phyloP scores from a whole-genome alignment of 2,888 invertebrate species.

The Anthophora plumipes region DNA sequence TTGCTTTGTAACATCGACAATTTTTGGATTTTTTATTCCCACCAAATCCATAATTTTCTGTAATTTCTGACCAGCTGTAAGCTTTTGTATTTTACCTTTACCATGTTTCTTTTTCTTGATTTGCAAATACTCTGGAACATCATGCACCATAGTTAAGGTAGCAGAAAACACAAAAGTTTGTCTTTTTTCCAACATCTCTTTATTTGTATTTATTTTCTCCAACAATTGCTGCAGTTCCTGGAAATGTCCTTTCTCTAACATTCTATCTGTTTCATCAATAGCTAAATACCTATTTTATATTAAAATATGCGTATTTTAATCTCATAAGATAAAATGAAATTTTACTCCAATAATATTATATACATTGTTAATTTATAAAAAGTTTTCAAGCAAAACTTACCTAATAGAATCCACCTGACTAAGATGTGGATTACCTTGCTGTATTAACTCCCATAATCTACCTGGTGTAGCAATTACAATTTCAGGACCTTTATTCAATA shows the following conservation, averaged over 20 bases:
- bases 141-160: constrained; percentile 96
- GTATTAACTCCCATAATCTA: constrained; percentile 96
- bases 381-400: constrained; percentile 83
- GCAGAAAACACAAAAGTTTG: constrained; percentile 99
- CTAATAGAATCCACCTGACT: constrained; percentile 89
- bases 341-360: background rate
- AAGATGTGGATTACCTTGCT: constrained; percentile 91
- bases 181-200: constrained; percentile 86
- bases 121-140: constrained; percentile 90
- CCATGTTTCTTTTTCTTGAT: constrained; percentile 85
- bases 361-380: background rate
- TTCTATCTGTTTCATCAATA: constrained; percentile 99
- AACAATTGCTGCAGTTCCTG: constrained; percentile 94
- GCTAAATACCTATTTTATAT: constrained; percentile 90
- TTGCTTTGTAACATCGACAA: constrained; percentile 95
- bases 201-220: constrained; percentile 91
- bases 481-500: constrained; percentile 93
- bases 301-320: constrained; percentile 9
- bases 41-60: constrained; percentile 91
- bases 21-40: constrained; percentile 95
- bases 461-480: constrained; percentile 99
- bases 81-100: constrained; percentile 87
- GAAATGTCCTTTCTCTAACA: constrained; percentile 98
- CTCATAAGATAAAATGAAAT: background rate
- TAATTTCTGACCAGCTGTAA: constrained; percentile 91